Conservation (phyloP, 2,888 invertebrate genomes). For the Lissonota sp. region DNA sequence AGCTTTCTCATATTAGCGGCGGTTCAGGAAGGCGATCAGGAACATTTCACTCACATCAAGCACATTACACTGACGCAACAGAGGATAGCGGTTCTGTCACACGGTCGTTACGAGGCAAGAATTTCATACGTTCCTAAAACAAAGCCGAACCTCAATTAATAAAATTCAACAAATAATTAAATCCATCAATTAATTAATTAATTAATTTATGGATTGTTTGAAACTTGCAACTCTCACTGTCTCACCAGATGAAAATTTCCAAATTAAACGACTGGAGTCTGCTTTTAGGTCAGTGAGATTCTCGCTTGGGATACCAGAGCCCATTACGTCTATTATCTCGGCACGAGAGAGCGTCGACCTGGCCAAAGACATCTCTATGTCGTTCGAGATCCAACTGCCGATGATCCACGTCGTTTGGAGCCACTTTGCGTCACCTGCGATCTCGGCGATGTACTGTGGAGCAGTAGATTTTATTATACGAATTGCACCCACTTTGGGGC, state of each 20-base stretch:
- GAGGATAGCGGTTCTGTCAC: slow-evolving; percentile 93
- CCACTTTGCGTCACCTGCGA: slow-evolving; percentile 95
- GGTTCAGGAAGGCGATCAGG: slow-evolving; percentile 93
- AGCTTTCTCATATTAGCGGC: slow-evolving; percentile 93
- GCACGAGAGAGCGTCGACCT: slow-evolving; percentile 92
- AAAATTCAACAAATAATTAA: not conserved
- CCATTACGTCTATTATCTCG: slow-evolving; percentile 91
- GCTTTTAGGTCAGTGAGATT: slow-evolving; percentile 86
- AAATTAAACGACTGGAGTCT: not conserved
- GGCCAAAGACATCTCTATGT: slow-evolving; percentile 95
- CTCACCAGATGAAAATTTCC: too few relatives aligned
- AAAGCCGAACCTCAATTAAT: too few relatives aligned
- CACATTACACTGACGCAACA: slow-evolving; percentile 93
- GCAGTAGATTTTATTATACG: slow-evolving; percentile 89
- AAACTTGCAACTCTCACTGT: too few relatives aligned
- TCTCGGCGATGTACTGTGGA: slow-evolving; percentile 90
- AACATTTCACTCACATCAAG: slow-evolving; percentile 95
- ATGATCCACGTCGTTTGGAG: slow-evolving; percentile 88
- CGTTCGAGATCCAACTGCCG: slow-evolving; percentile 90
- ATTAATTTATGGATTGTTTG: not conserved
- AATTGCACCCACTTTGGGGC: slow-evolving; percentile 95
- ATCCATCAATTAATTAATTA: not conserved
- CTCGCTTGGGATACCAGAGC: slow-evolving; percentile 93
- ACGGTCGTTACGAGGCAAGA: slow-evolving; percentile 93
- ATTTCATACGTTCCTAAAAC: not conserved